Evolutionary conservation across 2,888 invertebrate genomes (phyloP).

Genomic region (Lordiphosa fenestrarum): DNA sequence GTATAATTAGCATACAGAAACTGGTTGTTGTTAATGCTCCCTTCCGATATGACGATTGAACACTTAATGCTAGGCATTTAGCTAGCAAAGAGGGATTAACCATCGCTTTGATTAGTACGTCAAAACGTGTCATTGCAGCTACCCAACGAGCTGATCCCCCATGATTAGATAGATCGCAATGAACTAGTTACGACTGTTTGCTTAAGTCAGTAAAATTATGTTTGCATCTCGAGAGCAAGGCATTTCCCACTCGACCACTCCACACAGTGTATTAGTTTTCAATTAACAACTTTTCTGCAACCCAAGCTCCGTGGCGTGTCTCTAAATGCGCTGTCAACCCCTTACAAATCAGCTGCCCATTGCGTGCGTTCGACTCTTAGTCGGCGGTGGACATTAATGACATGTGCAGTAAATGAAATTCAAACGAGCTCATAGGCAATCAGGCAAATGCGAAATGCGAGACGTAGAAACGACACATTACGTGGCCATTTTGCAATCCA

Average conservation of each 20-base stretch:
- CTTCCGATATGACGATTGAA: too few relatives aligned
- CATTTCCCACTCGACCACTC: conserved; percentile 1
- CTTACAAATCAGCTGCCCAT: conserved; percentile 18
- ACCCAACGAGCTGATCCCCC: too few relatives aligned
- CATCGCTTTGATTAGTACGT: too few relatives aligned
- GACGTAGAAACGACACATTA: conserved; percentile 55
- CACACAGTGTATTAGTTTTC: conserved; percentile 56
- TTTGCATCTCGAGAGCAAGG: too few relatives aligned
- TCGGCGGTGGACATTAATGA: conserved; percentile 7
- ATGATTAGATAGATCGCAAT: too few relatives aligned
- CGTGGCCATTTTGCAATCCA: conserved; percentile 42
- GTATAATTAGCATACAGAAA: too few relatives aligned
- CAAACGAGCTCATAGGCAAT: conserved; percentile 35
- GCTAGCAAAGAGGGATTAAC: too few relatives aligned
- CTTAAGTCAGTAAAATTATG: too few relatives aligned
- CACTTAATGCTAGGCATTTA: too few relatives aligned
- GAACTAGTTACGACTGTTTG: too few relatives aligned
- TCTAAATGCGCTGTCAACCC: conserved; percentile 12
- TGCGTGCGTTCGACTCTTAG: not conserved
- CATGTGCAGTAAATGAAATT: conserved; percentile 42
- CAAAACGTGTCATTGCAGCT: too few relatives aligned
- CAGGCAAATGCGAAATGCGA: conserved; percentile 40
- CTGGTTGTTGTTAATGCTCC: too few relatives aligned
- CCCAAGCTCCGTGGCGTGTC: conserved; percentile 30
- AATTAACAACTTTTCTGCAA: conserved; percentile 45